These are phyloP conservation scores for Echinometra lucunter DNA, from an alignment of 53 echinoderm and acorn worm species.

Conservation along the genomic window DNA sequence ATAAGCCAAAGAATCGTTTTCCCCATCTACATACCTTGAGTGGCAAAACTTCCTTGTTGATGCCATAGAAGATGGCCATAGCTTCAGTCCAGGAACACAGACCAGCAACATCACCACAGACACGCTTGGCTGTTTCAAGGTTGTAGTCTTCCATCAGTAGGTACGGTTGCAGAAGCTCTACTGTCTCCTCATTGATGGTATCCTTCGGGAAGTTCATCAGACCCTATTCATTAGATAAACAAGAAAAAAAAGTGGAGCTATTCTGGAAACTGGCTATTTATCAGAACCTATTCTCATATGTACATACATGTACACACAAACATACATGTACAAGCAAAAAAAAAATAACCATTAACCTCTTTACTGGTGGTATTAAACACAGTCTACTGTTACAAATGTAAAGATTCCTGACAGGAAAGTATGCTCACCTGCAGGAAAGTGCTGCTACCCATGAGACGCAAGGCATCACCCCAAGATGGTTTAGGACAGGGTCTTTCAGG, in stretches of 20 bases:
- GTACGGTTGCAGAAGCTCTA: conserved; percentile 92
- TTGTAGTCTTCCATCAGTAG: conserved; percentile 93
- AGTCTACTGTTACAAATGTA: neutral
- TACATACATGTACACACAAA: no score
- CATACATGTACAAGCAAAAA: no score
- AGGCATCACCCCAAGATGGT: conserved; percentile 89
- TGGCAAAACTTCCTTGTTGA: conserved; percentile 98
- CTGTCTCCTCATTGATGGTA: conserved; percentile 92
- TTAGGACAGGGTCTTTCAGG: conserved; percentile 95
- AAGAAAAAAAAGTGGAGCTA: neutral
- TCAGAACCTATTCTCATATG: no score
- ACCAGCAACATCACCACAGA: conserved; percentile 97
- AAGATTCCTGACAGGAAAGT: no score
- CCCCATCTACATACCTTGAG: conserved; percentile 78
- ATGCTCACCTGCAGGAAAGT: conserved; percentile 66
- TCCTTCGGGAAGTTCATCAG: conserved; percentile 97
- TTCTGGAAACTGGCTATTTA: neutral
- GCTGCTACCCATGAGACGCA: conserved; percentile 92
- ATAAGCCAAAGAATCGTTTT: neutral
- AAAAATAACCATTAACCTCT: no score
- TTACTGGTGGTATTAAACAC: neutral
- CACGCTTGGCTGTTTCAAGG: conserved; percentile 89
- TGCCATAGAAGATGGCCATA: conserved; percentile 97
- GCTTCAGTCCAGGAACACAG: conserved; percentile 95
- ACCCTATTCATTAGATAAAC: conserved; percentile 62